Base-by-base conservation (phyloP, 2,888 invertebrate species). In the Nemotelus pantherinus region DNA sequence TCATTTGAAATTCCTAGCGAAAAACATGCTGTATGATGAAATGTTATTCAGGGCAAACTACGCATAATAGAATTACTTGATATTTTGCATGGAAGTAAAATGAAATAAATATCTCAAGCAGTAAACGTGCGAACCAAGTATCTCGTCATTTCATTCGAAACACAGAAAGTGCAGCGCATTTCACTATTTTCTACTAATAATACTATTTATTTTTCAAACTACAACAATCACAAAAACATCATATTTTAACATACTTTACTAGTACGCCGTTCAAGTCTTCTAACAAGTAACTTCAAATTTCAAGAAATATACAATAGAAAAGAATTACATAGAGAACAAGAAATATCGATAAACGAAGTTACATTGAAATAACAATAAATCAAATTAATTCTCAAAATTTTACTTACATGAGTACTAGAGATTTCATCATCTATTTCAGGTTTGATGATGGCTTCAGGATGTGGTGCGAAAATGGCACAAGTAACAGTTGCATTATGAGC, bases 401-500 rank as follows among this genome's bases (percentile, higher is more conserved):
- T 53, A 71, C 79, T 70, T 77, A 86, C 86, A 84, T 84, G 85
- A 81, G 85, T 85, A 80, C 83, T 82, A 2, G 85, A 83, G 68
- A 87, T 85, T 81, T 87, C 87, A 82, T 87, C 83, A 80, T 91
- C 90, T 7, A 90, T 90, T 76, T 94, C 91, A 87, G 91, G 92
- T 81, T 92, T 89, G 68, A 97, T 94, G 84, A 98, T 93, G 79
- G 94, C 92, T 82, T 96, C 95, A 0, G 99, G 98, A 88, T 97
- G 96, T 0, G 99, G 99, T 67, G 98, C 97, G 88, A 99, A 99
- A 80, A 98, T 94, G 2, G 99, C 98, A 84, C 97, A 97, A 0
- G 98, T 99, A 3, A 99, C 99, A 41, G 97, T 94, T 0, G 97
- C 97, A 86, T 94, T 96, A 85, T 98, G 98, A 4, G 96, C 98